A percentile compares a stretch with the other conserved stretches of the same genome.
Evolutionary conservation across 2,888 invertebrate genomes (phyloP).

Genomic region (Eutolmus rufibarbis): DNA sequence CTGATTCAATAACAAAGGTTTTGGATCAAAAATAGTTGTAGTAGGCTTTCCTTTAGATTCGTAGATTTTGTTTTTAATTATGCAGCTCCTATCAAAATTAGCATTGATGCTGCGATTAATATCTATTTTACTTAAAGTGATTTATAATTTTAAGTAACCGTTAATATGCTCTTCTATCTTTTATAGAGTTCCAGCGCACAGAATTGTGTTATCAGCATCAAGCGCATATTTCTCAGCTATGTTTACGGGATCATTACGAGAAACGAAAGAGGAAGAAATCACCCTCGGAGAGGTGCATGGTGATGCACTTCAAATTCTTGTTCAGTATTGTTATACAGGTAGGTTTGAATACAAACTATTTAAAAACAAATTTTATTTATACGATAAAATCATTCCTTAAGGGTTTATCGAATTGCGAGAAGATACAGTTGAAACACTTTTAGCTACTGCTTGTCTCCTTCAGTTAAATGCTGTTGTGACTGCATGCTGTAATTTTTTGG

Average conservation of each 20-base stretch:
- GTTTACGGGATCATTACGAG: slow-evolving; percentile 89
- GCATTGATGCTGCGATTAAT: no score
- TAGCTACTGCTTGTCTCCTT: slow-evolving; percentile 87
- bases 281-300: slow-evolving; percentile 85
- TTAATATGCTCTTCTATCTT: not conserved
- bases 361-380: slow-evolving; percentile 15
- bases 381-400: slow-evolving; percentile 55
- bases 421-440: slow-evolving; percentile 87
- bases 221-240: slow-evolving; percentile 96
- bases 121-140: not conserved
- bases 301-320: slow-evolving; percentile 82
- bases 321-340: slow-evolving; percentile 93
- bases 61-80: no score
- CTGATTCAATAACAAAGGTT: no score
- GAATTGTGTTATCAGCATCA: slow-evolving; percentile 87
- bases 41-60: no score
- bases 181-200: slow-evolving; percentile 78
- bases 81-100: no score
- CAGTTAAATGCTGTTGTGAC: slow-evolving; percentile 86
- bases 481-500: slow-evolving; percentile 88
- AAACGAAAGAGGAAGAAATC: slow-evolving; percentile 83
- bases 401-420: slow-evolving; percentile 77
- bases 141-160: not conserved
- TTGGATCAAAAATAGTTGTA: no score
- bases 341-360: not conserved